Evolutionary conservation across 2,113 vertebrate species (phyloP).

Genomic region (Austrofundulus limnaeus): DNA sequence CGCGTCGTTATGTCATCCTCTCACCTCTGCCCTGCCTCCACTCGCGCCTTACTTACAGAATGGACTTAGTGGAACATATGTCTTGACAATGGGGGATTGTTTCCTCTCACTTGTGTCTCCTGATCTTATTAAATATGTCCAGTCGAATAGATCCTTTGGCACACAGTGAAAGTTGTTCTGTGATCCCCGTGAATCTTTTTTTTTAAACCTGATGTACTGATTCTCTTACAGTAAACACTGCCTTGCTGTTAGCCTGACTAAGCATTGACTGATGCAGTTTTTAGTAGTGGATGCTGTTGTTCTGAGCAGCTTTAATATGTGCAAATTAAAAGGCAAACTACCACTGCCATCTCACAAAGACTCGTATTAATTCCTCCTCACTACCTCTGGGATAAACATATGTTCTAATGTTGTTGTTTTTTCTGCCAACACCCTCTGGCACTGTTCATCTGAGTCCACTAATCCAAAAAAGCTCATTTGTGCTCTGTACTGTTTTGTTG

Average conservation of each 20-base stretch:
- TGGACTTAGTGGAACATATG: slow-evolving; percentile 62
- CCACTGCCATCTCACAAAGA: not conserved
- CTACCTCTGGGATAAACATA: slow-evolving; percentile 48
- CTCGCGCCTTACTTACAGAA: slow-evolving; percentile 48
- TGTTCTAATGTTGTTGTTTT: slow-evolving; percentile 20
- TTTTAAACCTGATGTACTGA: slow-evolving; percentile 14
- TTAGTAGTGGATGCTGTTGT: not conserved
- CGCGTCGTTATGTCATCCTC: slow-evolving; percentile 53
- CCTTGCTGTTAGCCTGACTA: slow-evolving; percentile 22
- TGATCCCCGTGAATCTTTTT: slow-evolving; percentile 22
- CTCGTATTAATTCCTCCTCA: slow-evolving; percentile 11
- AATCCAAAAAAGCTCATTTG: slow-evolving; percentile 14
- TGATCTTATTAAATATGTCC: slow-evolving; percentile 52
- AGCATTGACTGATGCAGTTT: slow-evolving; percentile 29
- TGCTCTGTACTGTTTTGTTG: slow-evolving; percentile 1
- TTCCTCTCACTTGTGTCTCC: slow-evolving; percentile 46
- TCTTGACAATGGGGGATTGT: slow-evolving; percentile 64
- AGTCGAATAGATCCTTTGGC: slow-evolving; percentile 48
- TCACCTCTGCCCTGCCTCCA: slow-evolving; percentile 40
- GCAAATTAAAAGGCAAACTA: not conserved
- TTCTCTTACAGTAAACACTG: slow-evolving; percentile 12
- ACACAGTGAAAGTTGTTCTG: slow-evolving; percentile 15
- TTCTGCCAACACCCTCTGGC: slow-evolving; percentile 42
- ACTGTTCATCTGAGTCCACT: slow-evolving; percentile 26
- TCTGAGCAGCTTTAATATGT: slow-evolving; percentile 13